Evolutionary conservation across 2,888 invertebrate species (phyloP).

Genomic region (Hoplodrina blanda): DNA sequence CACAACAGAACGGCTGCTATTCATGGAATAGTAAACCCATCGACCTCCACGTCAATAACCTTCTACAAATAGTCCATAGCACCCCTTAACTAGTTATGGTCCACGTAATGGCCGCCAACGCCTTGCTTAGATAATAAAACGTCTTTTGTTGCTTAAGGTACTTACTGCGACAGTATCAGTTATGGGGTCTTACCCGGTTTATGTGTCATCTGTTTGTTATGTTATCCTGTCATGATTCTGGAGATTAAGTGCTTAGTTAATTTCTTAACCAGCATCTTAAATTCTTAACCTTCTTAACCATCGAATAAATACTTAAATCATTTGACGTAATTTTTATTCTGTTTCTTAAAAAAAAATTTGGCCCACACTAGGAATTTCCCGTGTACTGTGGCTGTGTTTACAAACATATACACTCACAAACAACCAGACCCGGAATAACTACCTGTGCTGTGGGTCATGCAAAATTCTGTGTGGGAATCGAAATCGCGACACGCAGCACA

Average conservation of each 20-base stretch:
- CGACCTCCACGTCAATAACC: slow-evolving; percentile 59
- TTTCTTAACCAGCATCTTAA: background rate
- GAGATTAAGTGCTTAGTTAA: background rate
- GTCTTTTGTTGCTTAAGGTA: slow-evolving; percentile 55
- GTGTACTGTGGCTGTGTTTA: too few species aligned
- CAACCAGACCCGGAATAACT: too few species aligned
- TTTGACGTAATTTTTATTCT: too few species aligned
- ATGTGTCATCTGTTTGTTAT: slow-evolving; percentile 31
- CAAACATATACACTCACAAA: too few species aligned
- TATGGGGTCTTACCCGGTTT: slow-evolving; percentile 22
- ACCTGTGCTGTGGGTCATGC: too few species aligned
- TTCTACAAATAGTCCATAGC: slow-evolving; percentile 50
- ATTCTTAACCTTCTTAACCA: too few species aligned
- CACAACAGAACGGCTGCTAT: slow-evolving; percentile 17
- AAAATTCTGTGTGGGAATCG: too few species aligned
- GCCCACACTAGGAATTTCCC: too few species aligned
- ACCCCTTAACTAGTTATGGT: slow-evolving; percentile 68
- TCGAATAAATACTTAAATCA: too few species aligned
- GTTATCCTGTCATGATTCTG: slow-evolving; percentile 9
- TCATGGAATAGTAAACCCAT: slow-evolving; percentile 34
- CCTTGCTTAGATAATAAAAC: slow-evolving; percentile 77
- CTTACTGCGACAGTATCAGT: slow-evolving; percentile 38
- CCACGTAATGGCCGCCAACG: slow-evolving; percentile 71
- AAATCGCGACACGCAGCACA: too few species aligned
- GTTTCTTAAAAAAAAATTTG: too few species aligned